phyloP scores from a whole-genome alignment of 2,113 vertebrate species.

The Takifugu flavidus region DNA sequence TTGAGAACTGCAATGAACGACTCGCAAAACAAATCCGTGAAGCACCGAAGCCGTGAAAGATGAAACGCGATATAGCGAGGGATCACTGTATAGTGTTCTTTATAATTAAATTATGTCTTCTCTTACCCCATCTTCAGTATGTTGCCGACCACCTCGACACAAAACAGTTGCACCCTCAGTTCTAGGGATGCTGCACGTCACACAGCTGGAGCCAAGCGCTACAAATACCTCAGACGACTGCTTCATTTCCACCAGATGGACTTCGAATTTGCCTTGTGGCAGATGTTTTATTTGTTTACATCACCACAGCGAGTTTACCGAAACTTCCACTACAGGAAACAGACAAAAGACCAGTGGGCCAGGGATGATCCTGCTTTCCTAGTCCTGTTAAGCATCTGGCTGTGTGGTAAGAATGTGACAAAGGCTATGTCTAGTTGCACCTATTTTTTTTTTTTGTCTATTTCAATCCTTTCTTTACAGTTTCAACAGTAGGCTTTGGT shows the following conservation, averaged over 20 bases:
- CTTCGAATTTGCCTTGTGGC: slow-evolving; percentile 96
- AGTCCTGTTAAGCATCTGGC: slow-evolving; percentile 92
- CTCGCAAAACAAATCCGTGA: too few species aligned
- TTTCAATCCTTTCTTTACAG: slow-evolving; percentile 61
- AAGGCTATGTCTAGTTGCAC: background rate
- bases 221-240: slow-evolving; percentile 92
- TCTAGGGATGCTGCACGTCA: slow-evolving; percentile 86
- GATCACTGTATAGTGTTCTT: too few species aligned
- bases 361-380: slow-evolving; percentile 95
- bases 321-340: slow-evolving; percentile 98
- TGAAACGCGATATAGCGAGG: too few species aligned
- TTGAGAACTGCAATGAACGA: too few species aligned
- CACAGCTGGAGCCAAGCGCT: slow-evolving; percentile 91
- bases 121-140: slow-evolving; percentile 62
- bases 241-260: slow-evolving; percentile 93
- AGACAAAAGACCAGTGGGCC: slow-evolving; percentile 99
- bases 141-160: slow-evolving; percentile 85
- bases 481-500: slow-evolving; percentile 93
- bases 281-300: slow-evolving; percentile 97
- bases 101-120: background rate
- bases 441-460: background rate
- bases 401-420: slow-evolving; percentile 80
- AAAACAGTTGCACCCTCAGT: slow-evolving; percentile 78
- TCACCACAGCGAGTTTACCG: slow-evolving; percentile 96
- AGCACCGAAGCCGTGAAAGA: too few species aligned